phyloP scores from a whole-genome alignment of 2,113 vertebrate genomes.

The Abramis brama region DNA sequence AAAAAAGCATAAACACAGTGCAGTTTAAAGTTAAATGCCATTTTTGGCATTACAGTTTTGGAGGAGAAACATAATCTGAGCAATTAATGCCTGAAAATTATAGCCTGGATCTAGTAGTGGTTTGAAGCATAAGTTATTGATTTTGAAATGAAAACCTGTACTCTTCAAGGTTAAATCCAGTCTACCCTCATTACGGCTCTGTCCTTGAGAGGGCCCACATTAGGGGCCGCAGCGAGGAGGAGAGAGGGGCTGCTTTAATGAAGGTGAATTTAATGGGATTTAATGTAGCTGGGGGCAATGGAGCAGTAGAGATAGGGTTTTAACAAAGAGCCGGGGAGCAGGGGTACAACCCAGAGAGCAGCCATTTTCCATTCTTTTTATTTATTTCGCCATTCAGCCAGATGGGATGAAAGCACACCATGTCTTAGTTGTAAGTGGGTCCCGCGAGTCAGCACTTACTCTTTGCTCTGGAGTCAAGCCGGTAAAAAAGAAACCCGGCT shows the following conservation, averaged over 20 bases:
- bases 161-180: constrained; percentile 83
- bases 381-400: constrained; percentile 79
- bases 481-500: constrained; percentile 57
- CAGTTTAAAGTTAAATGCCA: constrained; percentile 72
- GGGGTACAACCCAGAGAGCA: constrained; percentile 76
- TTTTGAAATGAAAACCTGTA: constrained; percentile 84
- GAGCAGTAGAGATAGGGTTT: constrained; percentile 83
- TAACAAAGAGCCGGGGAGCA: constrained; percentile 83
- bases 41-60: constrained; percentile 62
- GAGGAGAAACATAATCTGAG: constrained; percentile 76
- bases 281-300: constrained; percentile 84
- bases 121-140: constrained; percentile 84
- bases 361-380: constrained; percentile 79
- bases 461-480: constrained; percentile 60
- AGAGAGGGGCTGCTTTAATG: constrained; percentile 81
- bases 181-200: constrained; percentile 80
- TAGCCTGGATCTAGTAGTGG: constrained; percentile 76
- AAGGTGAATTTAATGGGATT: constrained; percentile 87
- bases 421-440: constrained; percentile 72
- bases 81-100: constrained; percentile 82
- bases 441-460: constrained; percentile 70
- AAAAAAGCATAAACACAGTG: constrained; percentile 48
- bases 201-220: constrained; percentile 81
- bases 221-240: constrained; percentile 72
- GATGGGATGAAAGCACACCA: constrained; percentile 70